Evolutionary conservation across 1,140 invertebrate species (phyloP).

Genomic region (Cyclina sinensis): DNA sequence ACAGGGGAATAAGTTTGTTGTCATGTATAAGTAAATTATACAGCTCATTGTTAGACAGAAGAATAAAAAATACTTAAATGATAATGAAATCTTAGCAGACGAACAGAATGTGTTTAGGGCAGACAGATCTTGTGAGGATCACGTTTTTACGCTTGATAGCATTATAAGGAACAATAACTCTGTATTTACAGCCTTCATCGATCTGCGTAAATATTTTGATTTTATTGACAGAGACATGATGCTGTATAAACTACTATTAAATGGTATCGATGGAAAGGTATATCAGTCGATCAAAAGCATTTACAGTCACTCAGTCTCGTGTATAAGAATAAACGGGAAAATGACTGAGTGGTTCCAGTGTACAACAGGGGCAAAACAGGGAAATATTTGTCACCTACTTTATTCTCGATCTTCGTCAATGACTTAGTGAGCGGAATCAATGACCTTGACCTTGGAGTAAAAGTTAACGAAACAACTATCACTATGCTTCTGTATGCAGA

Average conservation of each 20-base stretch:
- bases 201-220: too few relatives aligned
- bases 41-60: slow-evolving; percentile 4
- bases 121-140: slow-evolving; percentile 35
- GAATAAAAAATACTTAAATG: slow-evolving; percentile 25
- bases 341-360: slow-evolving; percentile 18
- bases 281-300: slow-evolving; percentile 23
- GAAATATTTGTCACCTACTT: slow-evolving; percentile 52
- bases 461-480: too few relatives aligned
- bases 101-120: slow-evolving; percentile 43
- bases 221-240: too few relatives aligned
- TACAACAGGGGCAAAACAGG: slow-evolving; percentile 24
- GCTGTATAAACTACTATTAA: too few relatives aligned
- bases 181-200: too few relatives aligned
- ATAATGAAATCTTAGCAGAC: slow-evolving; percentile 33
- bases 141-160: too few relatives aligned
- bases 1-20: too few relatives aligned
- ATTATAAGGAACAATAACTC: too few relatives aligned
- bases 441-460: too few relatives aligned
- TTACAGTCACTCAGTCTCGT: not conserved
- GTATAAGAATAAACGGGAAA: not conserved
- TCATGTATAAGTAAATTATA: slow-evolving; percentile 52
- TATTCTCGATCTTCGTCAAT: not conserved
- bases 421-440: too few relatives aligned
- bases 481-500: too few relatives aligned
- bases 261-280: too few relatives aligned